phyloP scores from a whole-genome alignment of 2,797 vertebrate genomes.

The Ctenosaura bakeri region DNA sequence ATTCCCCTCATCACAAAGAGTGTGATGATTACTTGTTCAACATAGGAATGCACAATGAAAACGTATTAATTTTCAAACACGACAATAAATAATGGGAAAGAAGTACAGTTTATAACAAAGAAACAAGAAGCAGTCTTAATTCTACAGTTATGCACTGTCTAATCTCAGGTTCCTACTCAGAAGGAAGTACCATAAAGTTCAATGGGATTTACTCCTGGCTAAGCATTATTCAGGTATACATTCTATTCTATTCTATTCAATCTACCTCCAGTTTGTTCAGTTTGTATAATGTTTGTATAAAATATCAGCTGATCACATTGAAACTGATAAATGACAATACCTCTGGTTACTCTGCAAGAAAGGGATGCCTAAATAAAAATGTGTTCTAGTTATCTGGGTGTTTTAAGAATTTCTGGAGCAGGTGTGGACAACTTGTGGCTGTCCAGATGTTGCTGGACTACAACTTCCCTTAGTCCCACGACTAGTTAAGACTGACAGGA shows the following conservation, averaged over 20 bases:
- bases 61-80: too few relatives aligned
- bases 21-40: too few relatives aligned
- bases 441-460: too few relatives aligned
- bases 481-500: too few relatives aligned
- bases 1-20: too few relatives aligned
- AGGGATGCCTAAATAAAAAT: not conserved
- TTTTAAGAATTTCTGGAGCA: not conserved
- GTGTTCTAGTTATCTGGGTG: not conserved
- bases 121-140: not conserved
- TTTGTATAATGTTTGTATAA: too few relatives aligned
- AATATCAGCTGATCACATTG: not conserved
- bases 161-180: not conserved
- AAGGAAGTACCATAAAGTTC: not conserved
- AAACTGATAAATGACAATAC: not conserved
- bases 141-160: not conserved
- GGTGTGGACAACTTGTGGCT: too few relatives aligned
- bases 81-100: too few relatives aligned
- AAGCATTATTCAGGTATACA: not conserved
- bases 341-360: not conserved
- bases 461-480: too few relatives aligned
- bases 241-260: not conserved
- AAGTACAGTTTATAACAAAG: not conserved
- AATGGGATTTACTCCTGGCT: not conserved
- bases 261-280: too few relatives aligned
- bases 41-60: too few relatives aligned